Percentiles rank a stretch among this genome's conserved stretches.
Evolutionary conservation across 2,888 invertebrate genomes (phyloP).

Genomic region (Biston betularia): DNA sequence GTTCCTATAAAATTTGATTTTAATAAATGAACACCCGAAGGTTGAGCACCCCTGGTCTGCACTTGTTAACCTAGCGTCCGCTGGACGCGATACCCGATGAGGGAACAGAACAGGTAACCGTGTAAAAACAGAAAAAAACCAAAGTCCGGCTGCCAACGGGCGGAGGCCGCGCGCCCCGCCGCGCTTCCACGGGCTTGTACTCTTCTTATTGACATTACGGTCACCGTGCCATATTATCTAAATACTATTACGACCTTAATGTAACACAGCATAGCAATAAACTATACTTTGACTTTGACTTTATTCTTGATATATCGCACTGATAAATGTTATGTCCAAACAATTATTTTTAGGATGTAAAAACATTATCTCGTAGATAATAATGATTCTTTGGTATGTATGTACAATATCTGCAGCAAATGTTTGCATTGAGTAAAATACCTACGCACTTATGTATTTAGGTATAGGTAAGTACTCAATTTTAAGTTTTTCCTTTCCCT

Average conservation of each 20-base stretch:
- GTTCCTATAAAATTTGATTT: too few relatives aligned
- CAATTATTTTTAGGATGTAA: too few relatives aligned
- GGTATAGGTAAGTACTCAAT: too few relatives aligned
- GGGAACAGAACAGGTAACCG: constrained; percentile 83
- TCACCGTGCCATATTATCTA: constrained; percentile 42
- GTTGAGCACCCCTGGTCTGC: constrained; percentile 72
- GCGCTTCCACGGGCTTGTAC: constrained; percentile 18
- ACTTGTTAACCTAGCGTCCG: constrained; percentile 81
- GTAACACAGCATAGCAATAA: too few relatives aligned
- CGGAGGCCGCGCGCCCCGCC: constrained; percentile 22
- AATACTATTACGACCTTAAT: too few relatives aligned
- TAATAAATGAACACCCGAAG: constrained; percentile 48
- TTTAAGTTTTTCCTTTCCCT: too few relatives aligned
- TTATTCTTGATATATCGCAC: constrained; percentile 36
- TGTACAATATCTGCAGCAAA: not conserved
- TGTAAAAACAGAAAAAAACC: constrained; percentile 75
- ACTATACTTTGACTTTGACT: too few relatives aligned
- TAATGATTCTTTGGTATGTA: not conserved
- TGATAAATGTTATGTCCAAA: not conserved
- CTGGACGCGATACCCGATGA: constrained; percentile 73
- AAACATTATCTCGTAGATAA: too few relatives aligned
- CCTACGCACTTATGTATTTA: too few relatives aligned
- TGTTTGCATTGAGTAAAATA: not conserved
- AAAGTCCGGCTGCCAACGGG: constrained; percentile 63
- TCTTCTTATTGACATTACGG: constrained; percentile 38